phyloP scores from a whole-genome alignment of 37 sponge, comb jelly and placozoan species.

The Chondrilla cf. caribensis region DNA sequence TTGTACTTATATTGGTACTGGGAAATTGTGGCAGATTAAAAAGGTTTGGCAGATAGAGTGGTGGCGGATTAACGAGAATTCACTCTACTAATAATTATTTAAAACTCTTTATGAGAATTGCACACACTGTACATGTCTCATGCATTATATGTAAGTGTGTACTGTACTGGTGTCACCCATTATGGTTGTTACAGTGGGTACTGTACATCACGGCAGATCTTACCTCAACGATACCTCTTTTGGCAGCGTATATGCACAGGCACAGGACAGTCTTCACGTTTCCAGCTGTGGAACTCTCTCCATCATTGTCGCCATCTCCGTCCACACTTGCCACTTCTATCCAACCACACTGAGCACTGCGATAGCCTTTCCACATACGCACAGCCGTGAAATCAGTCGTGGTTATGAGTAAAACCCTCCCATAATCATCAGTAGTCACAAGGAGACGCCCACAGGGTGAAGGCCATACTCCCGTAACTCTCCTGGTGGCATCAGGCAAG shows the following conservation, averaged over 20 bases:
- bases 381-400: conserved; percentile 18
- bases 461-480: not conserved
- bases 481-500: conserved; percentile 6
- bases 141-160: too few relatives aligned
- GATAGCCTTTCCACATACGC: conserved; percentile 56
- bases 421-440: conserved; percentile 31
- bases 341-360: conserved; percentile 93
- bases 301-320: not conserved
- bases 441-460: conserved; percentile 31
- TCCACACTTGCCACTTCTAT: conserved; percentile 29
- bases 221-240: conserved; percentile 85
- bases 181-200: too few relatives aligned
- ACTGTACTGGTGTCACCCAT: too few relatives aligned
- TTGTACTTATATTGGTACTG: too few relatives aligned
- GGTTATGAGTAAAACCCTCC: conserved; percentile 74
- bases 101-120: too few relatives aligned
- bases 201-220: too few relatives aligned
- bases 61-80: too few relatives aligned
- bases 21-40: too few relatives aligned
- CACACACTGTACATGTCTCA: too few relatives aligned
- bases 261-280: conserved; percentile 49
- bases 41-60: too few relatives aligned
- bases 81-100: too few relatives aligned
- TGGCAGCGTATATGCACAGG: conserved; percentile 68
- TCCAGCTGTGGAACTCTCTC: not conserved